phyloP scores from a whole-genome alignment of 1,140 invertebrate genomes.

The Amphibalanus amphitrite region DNA sequence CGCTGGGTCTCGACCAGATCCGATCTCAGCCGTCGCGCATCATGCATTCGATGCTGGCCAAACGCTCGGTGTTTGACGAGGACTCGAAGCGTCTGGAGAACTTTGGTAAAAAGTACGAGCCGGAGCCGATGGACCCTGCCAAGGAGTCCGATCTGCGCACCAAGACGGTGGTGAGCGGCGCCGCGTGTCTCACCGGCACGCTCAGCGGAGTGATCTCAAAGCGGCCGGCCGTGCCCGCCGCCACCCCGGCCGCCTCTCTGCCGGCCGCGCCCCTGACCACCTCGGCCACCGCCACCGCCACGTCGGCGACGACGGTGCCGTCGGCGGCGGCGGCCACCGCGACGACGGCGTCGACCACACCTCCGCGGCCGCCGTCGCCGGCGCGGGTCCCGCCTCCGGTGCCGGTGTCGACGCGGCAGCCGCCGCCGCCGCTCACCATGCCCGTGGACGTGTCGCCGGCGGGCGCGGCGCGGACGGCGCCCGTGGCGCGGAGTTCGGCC shows the following conservation, averaged over 20 bases:
- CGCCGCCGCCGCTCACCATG: neutral
- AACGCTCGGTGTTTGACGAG: constrained; percentile 86
- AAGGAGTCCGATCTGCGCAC: neutral
- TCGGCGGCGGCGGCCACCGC: neutral
- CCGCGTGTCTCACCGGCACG: neutral
- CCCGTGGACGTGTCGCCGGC: neutral
- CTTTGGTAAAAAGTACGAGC: constrained; percentile 65
- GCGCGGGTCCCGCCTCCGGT: too few species aligned
- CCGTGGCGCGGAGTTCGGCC: neutral
- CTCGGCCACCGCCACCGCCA: too few species aligned
- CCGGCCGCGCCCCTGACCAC: neutral
- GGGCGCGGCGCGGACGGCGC: neutral
- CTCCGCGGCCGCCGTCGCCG: too few species aligned
- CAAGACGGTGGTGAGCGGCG: constrained; percentile 3
- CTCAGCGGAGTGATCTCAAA: neutral
- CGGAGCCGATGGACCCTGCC: constrained; percentile 28
- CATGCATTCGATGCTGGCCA: constrained; percentile 74
- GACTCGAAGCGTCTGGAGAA: constrained; percentile 84
- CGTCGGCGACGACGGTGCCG: too few species aligned
- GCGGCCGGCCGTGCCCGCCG: neutral
- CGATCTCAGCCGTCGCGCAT: constrained; percentile 73
- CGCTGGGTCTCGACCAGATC: constrained; percentile 14
- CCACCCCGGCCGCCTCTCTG: neutral
- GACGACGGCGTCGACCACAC: too few species aligned
- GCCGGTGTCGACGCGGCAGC: too few species aligned